Conservation (phyloP, 2,888 invertebrate genomes). For the Philhelius pedissequus region DNA sequence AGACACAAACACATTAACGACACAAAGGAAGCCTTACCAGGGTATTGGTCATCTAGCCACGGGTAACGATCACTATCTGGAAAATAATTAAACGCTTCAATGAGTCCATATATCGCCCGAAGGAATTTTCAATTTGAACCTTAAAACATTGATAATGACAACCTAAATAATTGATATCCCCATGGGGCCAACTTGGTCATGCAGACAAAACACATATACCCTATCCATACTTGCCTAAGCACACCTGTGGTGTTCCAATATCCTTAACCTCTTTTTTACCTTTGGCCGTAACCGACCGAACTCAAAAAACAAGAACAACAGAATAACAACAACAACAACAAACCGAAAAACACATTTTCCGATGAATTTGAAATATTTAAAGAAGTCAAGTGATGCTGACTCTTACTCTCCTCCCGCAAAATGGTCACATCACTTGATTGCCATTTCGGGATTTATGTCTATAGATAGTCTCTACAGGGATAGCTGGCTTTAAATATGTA, state of each 20-base stretch:
- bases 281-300: not conserved
- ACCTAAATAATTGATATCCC: constrained; percentile 57
- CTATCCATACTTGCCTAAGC: not conserved
- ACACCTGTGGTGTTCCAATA: constrained; percentile 23
- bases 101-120: constrained; percentile 23
- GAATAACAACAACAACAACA: not conserved
- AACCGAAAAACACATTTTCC: constrained; percentile 9
- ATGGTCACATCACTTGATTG: constrained; percentile 56
- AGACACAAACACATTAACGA: not conserved
- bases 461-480: not conserved
- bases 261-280: not conserved
- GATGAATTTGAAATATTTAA: constrained; percentile 36
- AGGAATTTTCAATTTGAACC: constrained; percentile 38
- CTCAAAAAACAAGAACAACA: not conserved
- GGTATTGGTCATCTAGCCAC: constrained; percentile 70
- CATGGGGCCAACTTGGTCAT: constrained; percentile 17
- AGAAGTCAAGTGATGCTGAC: not conserved
- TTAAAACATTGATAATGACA: constrained; percentile 57
- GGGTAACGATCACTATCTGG: constrained; percentile 54
- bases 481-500: too few species aligned
- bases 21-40: constrained; percentile 41
- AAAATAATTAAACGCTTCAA: constrained; percentile 56
- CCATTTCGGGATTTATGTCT: constrained; percentile 47
- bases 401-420: not conserved
- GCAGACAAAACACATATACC: constrained; percentile 13